Percentiles rank a stretch among this genome's conserved stretches.
Conservation (phyloP, 2,113 vertebrate species). For the Gorsachius goisagi region DNA sequence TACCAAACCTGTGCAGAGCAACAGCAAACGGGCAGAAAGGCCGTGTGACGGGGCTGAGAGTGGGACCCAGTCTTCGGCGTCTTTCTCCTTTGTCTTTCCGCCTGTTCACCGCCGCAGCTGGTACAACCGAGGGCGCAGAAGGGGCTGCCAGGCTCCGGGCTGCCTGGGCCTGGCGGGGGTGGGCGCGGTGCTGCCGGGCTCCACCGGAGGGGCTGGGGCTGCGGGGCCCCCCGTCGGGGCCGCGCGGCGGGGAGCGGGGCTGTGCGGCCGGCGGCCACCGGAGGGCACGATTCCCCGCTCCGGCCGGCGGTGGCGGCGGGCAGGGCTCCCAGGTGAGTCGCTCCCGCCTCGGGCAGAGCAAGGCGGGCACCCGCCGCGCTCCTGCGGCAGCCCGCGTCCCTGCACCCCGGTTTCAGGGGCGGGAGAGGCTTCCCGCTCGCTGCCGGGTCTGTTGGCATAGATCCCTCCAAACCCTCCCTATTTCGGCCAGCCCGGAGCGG, state of each 20-base stretch:
- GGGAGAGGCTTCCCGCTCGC: not conserved
- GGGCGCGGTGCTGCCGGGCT: not conserved
- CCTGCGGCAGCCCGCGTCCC: not conserved
- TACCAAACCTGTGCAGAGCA: not conserved
- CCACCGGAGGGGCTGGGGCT: not conserved
- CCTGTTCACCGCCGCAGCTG: rapidly evolving
- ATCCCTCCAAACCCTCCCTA: not conserved
- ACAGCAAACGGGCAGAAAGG: not conserved
- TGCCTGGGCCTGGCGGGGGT: too few relatives aligned
- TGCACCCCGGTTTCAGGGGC: not conserved
- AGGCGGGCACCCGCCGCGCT: not conserved
- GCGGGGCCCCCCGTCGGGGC: not conserved
- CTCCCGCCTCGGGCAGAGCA: not conserved
- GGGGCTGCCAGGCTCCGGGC: rapidly evolving
- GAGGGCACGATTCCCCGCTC: constrained; percentile 79
- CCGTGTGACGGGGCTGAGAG: rapidly evolving
- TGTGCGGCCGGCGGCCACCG: constrained; percentile 77
- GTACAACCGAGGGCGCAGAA: rapidly evolving
- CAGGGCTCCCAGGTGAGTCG: not conserved
- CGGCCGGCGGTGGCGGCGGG: too few relatives aligned
- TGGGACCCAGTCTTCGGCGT: rapidly evolving
- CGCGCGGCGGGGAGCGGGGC: not conserved
- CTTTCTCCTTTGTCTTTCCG: not conserved
- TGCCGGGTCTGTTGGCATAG: not conserved
- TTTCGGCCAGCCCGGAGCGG: not conserved